Evolutionary conservation across 2,113 vertebrate genomes (phyloP).

Genomic region (Oreochromis aureus): DNA sequence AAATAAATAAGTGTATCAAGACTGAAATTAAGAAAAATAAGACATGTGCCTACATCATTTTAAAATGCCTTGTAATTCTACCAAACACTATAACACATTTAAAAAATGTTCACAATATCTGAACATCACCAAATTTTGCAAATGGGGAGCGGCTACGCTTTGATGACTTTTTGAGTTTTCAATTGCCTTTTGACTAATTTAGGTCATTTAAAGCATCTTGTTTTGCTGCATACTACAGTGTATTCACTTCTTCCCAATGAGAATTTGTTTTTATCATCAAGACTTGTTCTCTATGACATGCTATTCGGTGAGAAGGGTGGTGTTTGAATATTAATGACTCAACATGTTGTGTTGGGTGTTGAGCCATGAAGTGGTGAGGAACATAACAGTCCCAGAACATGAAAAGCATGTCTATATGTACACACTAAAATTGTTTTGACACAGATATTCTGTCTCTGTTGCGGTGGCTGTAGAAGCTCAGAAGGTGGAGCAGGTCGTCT

Average conservation of each 20-base stretch:
- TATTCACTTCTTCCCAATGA: background rate
- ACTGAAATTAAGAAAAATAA: background rate
- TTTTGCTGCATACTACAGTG: background rate
- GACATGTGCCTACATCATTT: background rate
- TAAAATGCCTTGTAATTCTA: background rate
- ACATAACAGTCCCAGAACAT: background rate
- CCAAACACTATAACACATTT: background rate
- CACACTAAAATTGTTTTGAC: background rate
- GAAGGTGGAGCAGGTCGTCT: background rate
- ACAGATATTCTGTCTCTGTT: background rate
- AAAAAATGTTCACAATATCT: background rate
- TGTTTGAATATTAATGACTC: background rate
- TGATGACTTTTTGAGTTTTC: background rate
- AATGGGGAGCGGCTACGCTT: background rate
- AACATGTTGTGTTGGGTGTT: background rate
- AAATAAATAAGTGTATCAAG: background rate
- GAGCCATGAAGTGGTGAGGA: background rate
- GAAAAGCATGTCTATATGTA: background rate
- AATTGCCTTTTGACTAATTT: background rate
- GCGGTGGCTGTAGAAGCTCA: background rate
- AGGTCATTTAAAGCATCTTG: background rate
- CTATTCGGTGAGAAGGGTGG: background rate
- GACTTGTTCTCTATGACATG: background rate
- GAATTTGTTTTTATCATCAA: background rate
- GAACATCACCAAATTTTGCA: background rate